Evolutionary conservation across 2,113 vertebrate species (phyloP).

Genomic region (Boulengerochromis microlepis): DNA sequence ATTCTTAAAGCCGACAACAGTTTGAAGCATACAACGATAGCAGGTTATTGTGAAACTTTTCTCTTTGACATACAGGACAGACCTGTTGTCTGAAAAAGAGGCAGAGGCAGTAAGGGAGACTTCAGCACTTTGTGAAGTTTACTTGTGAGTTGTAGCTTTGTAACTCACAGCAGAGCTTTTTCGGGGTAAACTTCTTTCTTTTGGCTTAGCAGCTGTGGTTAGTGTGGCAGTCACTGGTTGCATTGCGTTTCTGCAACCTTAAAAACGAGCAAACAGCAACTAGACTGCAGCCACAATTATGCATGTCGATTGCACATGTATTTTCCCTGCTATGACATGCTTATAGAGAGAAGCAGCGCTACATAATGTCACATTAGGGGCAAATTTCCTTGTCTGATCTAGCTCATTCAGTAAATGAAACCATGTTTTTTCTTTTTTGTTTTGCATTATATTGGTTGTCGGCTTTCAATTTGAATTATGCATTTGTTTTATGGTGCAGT

Average conservation of each 20-base stretch:
- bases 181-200: not conserved
- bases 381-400: not conserved
- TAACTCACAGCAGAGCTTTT: not conserved
- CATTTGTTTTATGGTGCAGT: not conserved
- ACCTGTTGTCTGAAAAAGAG: slow-evolving; percentile 5
- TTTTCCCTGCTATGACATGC: not conserved
- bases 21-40: not conserved
- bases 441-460: not conserved
- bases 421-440: not conserved
- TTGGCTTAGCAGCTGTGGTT: not conserved
- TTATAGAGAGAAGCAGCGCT: not conserved
- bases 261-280: not conserved
- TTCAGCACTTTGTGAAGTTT: not conserved
- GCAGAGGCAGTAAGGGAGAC: not conserved
- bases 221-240: not conserved
- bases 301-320: not conserved
- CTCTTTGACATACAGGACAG: not conserved
- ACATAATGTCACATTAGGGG: not conserved
- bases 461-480: not conserved
- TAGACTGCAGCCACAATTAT: not conserved
- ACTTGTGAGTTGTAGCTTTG: not conserved
- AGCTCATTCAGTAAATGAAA: not conserved
- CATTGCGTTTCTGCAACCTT: not conserved
- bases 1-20: not conserved
- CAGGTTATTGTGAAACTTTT: not conserved